Evolutionary conservation across 2,888 invertebrate genomes (phyloP).

Genomic region (Lithophane ornitopus): DNA sequence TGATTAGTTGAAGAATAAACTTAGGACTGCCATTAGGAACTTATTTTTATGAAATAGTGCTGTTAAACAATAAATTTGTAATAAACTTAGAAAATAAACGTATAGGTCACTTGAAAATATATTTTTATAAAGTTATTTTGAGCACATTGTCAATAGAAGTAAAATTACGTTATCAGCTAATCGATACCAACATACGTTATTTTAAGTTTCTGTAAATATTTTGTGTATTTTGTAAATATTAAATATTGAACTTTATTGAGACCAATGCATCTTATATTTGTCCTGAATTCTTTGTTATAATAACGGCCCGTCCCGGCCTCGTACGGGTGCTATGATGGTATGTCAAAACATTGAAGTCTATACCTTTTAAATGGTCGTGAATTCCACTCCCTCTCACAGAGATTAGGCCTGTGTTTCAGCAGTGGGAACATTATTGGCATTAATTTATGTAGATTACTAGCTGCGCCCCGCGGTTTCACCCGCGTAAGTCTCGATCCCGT

Average conservation of each 20-base stretch:
- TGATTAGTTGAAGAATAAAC: not conserved
- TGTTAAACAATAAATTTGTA: not conserved
- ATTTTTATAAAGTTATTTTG: slow-evolving; percentile 32
- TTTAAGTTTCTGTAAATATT: slow-evolving; percentile 56
- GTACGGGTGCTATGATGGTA: not conserved
- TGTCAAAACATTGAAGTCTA: not conserved
- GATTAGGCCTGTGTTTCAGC: too few species aligned
- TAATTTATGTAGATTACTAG: too few species aligned
- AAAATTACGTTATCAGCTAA: slow-evolving; percentile 35
- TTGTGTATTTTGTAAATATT: slow-evolving; percentile 64
- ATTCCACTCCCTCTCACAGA: too few species aligned
- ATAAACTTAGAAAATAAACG: not conserved
- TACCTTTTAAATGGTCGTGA: too few species aligned
- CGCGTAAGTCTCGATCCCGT: too few species aligned
- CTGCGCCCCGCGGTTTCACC: too few species aligned
- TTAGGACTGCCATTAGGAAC: not conserved
- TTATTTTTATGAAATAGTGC: not conserved
- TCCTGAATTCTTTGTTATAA: not conserved
- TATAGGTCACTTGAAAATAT: slow-evolving; percentile 18
- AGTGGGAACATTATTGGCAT: too few species aligned
- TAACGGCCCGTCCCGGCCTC: not conserved
- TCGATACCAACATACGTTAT: slow-evolving; percentile 11
- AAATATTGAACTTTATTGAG: slow-evolving; percentile 48
- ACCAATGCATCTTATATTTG: not conserved
- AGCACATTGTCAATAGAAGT: slow-evolving; percentile 47